A percentile compares a stretch with the other conserved stretches of the same genome.
Conservation (phyloP, 1,140 invertebrate species). For the Helicoverpa zea region DNA sequence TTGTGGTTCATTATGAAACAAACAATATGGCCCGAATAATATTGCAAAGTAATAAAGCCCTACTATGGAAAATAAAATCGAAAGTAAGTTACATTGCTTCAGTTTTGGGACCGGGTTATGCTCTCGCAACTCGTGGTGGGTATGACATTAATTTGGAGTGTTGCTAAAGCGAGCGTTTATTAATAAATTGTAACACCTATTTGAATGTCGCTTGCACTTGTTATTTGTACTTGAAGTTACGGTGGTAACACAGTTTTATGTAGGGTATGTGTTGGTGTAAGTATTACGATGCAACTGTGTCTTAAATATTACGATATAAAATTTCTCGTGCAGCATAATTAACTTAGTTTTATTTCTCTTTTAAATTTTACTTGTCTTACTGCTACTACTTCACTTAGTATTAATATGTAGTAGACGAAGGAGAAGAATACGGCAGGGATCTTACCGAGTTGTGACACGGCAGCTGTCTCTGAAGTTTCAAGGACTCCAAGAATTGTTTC, state of each 20-base stretch:
- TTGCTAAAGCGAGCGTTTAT: constrained; percentile 21
- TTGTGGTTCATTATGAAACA: constrained; percentile 57
- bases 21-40: constrained; percentile 49
- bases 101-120: not conserved
- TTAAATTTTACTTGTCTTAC: no score
- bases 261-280: not conserved
- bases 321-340: no score
- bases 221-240: not conserved
- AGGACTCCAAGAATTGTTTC: no score
- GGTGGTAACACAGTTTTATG: constrained; percentile 24
- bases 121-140: not conserved
- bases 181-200: constrained; percentile 38
- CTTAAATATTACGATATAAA: no score
- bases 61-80: constrained; percentile 45
- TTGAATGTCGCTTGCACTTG: constrained; percentile 21
- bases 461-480: no score
- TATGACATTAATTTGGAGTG: constrained; percentile 32
- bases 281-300: no score
- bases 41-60: constrained; percentile 46
- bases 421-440: no score
- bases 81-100: constrained; percentile 39
- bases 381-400: no score
- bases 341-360: no score
- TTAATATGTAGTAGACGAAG: no score
- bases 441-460: no score